Base-by-base conservation (phyloP, 2,113 vertebrate species). In the Lathamus discolor region DNA sequence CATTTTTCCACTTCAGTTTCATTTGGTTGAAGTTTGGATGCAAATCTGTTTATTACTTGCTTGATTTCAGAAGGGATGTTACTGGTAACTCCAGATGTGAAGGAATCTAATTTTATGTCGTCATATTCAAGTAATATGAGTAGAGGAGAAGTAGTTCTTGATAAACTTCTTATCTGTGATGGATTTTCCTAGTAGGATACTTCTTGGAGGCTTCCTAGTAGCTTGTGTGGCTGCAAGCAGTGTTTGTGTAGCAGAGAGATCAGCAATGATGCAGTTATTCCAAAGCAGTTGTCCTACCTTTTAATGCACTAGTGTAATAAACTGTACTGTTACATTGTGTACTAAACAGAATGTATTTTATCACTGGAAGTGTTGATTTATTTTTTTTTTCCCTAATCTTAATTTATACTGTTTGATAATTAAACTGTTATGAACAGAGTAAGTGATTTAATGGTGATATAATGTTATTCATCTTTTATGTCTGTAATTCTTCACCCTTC, bases 391-490 rank as follows among this genome's bases (percentile, higher is more conserved):
- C 17, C 17, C 51, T 91, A 12, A 51, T 88, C 69, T 92, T 95
- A 94, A 94, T 91, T 96, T 96, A 93, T 87, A 69, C 86, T 93
- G 57, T 70, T 92, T 78, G 55, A 70, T 24, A 22, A 80, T 90
- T 92, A 75, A 84, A 83, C 41, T 77, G 31, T 88, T 85, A 31
- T 29, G 79, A 95, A 61, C 22, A 73, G 76, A 79, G 23, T 92
- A 68, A 92, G 73, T 81, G 63, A 78, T 90, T 90, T 75, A 81
- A 82, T 74, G 54, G 43, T 92, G 92, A 87, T 84, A 83, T n/a
- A 88, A 59, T 66, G 84, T 86, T 52, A 64, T 61, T 90, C 35
- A 41, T 93, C 74, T 89, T 75, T 25, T 59, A 73, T 63, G 69
- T 72, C 66, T 94, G 23, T 86, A 91, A 76, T 70, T 85, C 52